phyloP scores from a whole-genome alignment of 2,797 vertebrate genomes.

The Eidolon dupreanum region DNA sequence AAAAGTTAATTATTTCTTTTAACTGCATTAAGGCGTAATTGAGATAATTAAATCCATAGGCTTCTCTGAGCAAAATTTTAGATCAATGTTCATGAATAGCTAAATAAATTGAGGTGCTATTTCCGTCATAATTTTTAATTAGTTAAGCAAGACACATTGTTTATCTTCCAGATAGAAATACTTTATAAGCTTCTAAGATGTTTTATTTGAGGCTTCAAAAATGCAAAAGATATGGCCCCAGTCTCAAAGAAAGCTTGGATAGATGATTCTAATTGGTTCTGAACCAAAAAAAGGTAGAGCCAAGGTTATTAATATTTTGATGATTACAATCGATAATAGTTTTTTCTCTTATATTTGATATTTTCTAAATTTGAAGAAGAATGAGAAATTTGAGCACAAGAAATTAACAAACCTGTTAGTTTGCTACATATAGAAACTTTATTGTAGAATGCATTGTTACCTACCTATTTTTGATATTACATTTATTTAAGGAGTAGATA shows the following conservation, averaged over 20 bases:
- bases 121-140: conserved; percentile 51
- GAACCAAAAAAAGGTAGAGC: background rate
- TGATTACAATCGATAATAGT: background rate
- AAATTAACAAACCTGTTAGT: background rate
- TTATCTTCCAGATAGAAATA: background rate
- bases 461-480: background rate
- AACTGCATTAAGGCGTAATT: conserved; percentile 47
- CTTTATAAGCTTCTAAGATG: background rate
- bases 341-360: background rate
- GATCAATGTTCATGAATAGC: conserved; percentile 36
- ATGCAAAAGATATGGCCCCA: background rate
- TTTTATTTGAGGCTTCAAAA: background rate
- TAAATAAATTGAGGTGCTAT: conserved; percentile 44
- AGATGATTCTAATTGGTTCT: background rate
- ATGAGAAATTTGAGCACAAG: background rate
- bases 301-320: background rate
- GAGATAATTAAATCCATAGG: conserved; percentile 45
- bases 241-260: background rate
- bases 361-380: conserved; percentile 14
- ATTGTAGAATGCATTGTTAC: background rate
- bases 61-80: conserved; percentile 49
- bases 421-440: background rate
- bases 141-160: background rate
- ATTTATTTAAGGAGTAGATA: background rate
- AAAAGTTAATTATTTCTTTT: conserved; percentile 67